Base-by-base conservation (phyloP, 2,113 vertebrate species). In the Jaculus jaculus region DNA sequence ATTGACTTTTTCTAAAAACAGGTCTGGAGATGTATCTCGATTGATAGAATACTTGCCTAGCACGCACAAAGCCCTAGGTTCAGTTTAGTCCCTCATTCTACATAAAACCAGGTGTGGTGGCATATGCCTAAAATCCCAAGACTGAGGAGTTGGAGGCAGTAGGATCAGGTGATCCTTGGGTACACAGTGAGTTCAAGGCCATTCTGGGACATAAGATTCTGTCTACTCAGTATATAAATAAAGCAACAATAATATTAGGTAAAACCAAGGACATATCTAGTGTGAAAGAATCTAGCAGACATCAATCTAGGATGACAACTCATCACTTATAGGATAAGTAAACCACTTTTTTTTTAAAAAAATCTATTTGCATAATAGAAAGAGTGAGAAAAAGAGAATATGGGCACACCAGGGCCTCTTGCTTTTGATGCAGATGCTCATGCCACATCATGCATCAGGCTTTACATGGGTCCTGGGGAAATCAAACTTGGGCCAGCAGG, bases 231-330 rank as follows among this genome's bases (percentile, higher is more conserved):
- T 21, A 68, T 11, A 75, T 42, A 83, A 54, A 54, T 5, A 65
- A 18, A 68, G 32, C 65, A 86, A 66, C 51, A 68, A 47, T 8
- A 75, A 68, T 63, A 32, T 93, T 61, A 87, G 20, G 34, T 60
- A 85, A 37, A 85, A 72, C 10, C 24, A 58, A 87, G 58, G 58
- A 39, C 84, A 73, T 8, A 58, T 60, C 51, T 73, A 47, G 15
- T 68, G 82, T 32, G 11, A 91, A 94, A 66, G 26, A 32, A 87
- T 68, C 74, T 84, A 86, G 7, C 54, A 93, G 26, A 90, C 9
- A 88, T 68, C 72, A 86, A 66, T 83, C 26, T 77, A 93, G 26
- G 61, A 69, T 91, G 58, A 93, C 42, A 93, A 69, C n/a, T 79
- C 26, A 68, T 89, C 54, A 93, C 6, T 72, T 54, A 73, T 28